A percentile compares a stretch with the other conserved stretches of the same genome.
Evolutionary conservation across 1,140 invertebrate species (phyloP).

Genomic region (Temnothorax nylanderi): DNA sequence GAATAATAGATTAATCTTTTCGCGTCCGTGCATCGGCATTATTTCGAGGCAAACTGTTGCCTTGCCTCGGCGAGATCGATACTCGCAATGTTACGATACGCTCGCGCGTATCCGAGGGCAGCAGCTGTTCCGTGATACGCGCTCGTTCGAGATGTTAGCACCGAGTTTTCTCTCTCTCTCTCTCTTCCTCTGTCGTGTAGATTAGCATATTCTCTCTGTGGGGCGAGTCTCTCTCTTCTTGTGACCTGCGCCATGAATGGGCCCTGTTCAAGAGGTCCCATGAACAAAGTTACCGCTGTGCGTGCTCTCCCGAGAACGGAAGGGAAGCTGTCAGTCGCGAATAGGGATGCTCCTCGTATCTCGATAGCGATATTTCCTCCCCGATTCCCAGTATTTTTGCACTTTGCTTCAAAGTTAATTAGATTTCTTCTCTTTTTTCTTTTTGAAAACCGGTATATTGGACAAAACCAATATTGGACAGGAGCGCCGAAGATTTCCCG

Average conservation of each 20-base stretch:
- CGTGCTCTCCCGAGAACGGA: neutral
- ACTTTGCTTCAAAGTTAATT: neutral
- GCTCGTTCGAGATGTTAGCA: conserved; percentile 40
- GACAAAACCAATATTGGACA: neutral
- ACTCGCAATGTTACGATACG: conserved; percentile 44
- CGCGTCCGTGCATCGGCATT: conserved; percentile 47
- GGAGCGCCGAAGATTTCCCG: too few relatives aligned
- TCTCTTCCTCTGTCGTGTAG: neutral
- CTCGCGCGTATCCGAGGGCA: conserved; percentile 31
- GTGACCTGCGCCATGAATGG: conserved; percentile 56
- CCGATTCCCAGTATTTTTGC: neutral
- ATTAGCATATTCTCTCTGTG: conserved; percentile 45
- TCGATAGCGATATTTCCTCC: neutral
- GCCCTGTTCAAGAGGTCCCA: conserved; percentile 57
- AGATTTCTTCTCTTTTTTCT: neutral
- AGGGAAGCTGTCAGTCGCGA: neutral
- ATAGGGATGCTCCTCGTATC: neutral
- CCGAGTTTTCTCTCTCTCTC: neutral
- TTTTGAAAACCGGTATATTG: neutral
- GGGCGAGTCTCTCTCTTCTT: conserved; percentile 42
- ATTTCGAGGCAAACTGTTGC: conserved; percentile 65
- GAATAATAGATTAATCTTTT: conserved; percentile 52
- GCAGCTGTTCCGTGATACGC: conserved; percentile 56
- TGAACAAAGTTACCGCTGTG: conserved; percentile 58
- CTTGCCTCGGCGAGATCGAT: conserved; percentile 56